Evolutionary conservation across 2,888 invertebrate genomes (phyloP), one percentile per base, ranked within the genome.

Genomic region (Brachypterus glaber): DNA sequence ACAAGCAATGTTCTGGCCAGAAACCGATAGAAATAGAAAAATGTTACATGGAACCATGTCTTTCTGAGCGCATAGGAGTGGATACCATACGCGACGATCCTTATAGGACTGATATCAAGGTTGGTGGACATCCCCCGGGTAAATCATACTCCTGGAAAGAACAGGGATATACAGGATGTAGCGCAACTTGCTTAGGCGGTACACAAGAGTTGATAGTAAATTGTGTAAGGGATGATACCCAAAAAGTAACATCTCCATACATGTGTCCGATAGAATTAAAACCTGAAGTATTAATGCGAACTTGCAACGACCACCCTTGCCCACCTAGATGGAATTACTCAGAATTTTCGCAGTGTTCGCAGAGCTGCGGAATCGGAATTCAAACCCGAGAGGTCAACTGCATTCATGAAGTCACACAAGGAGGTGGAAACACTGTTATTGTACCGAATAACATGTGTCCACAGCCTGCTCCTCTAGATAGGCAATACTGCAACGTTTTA

Each of bases 361-460:
- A 88, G 62, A 83, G 87, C 2, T 97, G 96, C 59, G 96, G 96
- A 17, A 86, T 93, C 48, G 96, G 96, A 1, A 83, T 88, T 47
- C 90, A 91, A 67, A 88, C 84, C 0, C 72, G 96, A 41, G 88
- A 88, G 62, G 93, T 93, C 35, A 81, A 78, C 35, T 92, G 92
- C 60, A 82, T 89, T 50, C 87, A 87, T 54, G 72, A 82, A 69
- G 87, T 90, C 33, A 87, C 88, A 0, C 76, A 89, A 33, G 88
- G 87, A 1, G 83, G 85, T 9, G 84, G 83, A 24, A 92, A 90
- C 60, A 87, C 90, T 0, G 83, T 95, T 45, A 81, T 88, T 7
- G 87, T 96, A n/a, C 90, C 93, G 0, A 88, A 87, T 66, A 83
- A 82, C 59, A 86, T 90, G 82, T 92, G 96, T 57, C 89, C 89